Conservation (phyloP, 2,797 vertebrate species). For the Oreochromis grahami region DNA sequence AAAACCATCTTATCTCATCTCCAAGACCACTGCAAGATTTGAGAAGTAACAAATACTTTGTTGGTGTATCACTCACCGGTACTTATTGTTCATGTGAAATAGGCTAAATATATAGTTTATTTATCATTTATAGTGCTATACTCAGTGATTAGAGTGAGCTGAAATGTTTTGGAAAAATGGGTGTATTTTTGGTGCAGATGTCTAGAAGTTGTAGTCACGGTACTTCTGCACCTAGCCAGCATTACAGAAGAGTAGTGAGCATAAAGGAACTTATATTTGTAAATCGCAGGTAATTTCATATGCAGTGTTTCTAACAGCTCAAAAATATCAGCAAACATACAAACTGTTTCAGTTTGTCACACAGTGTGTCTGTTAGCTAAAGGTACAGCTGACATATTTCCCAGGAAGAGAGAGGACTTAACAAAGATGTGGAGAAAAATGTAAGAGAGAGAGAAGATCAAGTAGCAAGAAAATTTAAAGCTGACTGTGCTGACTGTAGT, state of each 20-base stretch:
- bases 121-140: background rate
- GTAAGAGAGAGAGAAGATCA: background rate
- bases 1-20: background rate
- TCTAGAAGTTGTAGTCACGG: background rate
- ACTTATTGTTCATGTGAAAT: background rate
- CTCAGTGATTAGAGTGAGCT: background rate
- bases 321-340: background rate
- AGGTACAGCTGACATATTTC: background rate
- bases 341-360: background rate
- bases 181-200: accelerated
- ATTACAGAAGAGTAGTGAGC: background rate
- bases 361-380: background rate
- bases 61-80: background rate
- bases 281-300: background rate
- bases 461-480: background rate
- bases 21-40: background rate
- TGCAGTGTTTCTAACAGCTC: background rate
- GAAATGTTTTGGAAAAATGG: background rate
- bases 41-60: background rate
- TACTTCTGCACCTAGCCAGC: background rate
- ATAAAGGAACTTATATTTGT: background rate
- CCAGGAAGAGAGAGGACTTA: background rate
- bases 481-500: background rate
- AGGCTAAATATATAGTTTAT: background rate
- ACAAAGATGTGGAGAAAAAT: background rate